Evolutionary conservation across 1,140 invertebrate species (phyloP).

Genomic region (Ceratitis capitata): DNA sequence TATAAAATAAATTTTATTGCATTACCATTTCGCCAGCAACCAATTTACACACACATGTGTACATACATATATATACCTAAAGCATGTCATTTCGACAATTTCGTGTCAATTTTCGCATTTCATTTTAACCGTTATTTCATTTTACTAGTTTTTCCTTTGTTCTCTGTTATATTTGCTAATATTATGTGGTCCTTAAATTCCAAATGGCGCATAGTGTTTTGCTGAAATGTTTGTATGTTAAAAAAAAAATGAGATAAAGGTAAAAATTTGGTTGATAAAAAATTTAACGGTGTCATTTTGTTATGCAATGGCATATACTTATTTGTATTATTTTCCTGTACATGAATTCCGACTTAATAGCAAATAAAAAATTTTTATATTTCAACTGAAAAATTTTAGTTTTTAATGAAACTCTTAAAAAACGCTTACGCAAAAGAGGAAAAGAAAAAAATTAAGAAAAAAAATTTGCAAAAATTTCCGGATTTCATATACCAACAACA

Average conservation of each 20-base stretch:
- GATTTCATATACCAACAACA: too few relatives aligned
- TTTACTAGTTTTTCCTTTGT: background rate
- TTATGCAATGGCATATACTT: background rate
- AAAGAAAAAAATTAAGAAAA: too few relatives aligned
- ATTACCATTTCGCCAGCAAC: background rate
- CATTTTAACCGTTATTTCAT: background rate
- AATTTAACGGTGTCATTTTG: background rate
- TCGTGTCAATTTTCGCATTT: background rate
- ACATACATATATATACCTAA: too few relatives aligned
- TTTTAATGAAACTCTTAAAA: background rate
- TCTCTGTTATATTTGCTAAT: background rate
- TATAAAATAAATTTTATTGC: slow-evolving; percentile 8
- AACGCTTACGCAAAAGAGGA: background rate
- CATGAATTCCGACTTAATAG: too few relatives aligned
- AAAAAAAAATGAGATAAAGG: too few relatives aligned
- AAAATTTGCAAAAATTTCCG: too few relatives aligned
- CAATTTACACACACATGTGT: too few relatives aligned
- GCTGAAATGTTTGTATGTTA: background rate
- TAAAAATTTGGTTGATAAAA: background rate
- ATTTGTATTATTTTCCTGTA: background rate
- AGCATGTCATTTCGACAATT: background rate
- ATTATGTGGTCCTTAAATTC: background rate
- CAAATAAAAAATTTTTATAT: background rate
- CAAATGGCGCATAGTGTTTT: background rate
- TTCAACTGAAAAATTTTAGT: background rate